Base-by-base conservation (phyloP, 2,888 invertebrate genomes). In the Leptopilina syphax region DNA sequence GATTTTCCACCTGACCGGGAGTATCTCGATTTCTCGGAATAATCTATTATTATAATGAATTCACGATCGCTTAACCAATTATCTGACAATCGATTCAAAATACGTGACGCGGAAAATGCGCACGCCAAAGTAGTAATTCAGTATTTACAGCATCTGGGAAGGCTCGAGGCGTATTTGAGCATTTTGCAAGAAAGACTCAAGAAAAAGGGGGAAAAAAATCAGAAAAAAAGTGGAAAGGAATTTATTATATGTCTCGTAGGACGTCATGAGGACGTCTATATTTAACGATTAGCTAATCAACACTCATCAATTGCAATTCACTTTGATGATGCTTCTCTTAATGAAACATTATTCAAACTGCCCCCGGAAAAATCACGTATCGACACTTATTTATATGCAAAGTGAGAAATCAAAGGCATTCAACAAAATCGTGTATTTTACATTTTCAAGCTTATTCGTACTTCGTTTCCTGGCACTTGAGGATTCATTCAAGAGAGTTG, bases 211-310 rank as follows among this genome's bases (percentile, higher is more conserved):
- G 8, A 47, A 10, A 47, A 10, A 47, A 10, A 3, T 34, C 2
- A 50, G 50, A 12, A 50, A 7, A 57, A 18, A 54, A 60, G 24
- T 9, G 50, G 60, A 68, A 54, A 63, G 60, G 77, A 79, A 77
- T 77, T 77, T 76, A 68, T 65, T 78, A 65, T 12, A 66, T n/a
- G 77, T 65, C 54, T 77, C 77, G 79, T 77, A 77, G 77, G 77
- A 79, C 24, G 79, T 63, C 63, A 18, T 77, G 41, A 77, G 79
- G 81, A 81, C 78, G 80, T 85, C 85, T 88, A 88, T 87, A 85
- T 87, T 87, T 87, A 87, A 85, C 84, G 87, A 85, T 87, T 87
- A 86, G 83, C 83, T 84, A 86, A 85, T 83, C 68, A 65, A 60
- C 76, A 70, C 65, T 63, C 54, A n/a, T 73, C 57, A 34, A 57